Base-by-base conservation (phyloP, 2,113 vertebrate species). In the Dolichotis patagonum region DNA sequence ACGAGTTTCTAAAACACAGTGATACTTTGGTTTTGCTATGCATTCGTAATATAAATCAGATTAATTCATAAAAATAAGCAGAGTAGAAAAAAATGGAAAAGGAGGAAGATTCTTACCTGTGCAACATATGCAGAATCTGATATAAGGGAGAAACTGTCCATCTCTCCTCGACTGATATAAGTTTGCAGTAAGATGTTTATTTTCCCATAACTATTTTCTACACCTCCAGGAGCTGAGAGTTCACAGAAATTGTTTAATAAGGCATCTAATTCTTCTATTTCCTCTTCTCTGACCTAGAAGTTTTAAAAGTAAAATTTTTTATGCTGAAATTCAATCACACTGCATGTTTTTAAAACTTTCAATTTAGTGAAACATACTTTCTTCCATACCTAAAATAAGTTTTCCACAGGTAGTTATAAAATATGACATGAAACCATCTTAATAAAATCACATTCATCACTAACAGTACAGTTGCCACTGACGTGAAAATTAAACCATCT, bases 181-280 rank as follows among this genome's bases (percentile, higher is more conserved):
- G 99, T 99, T 98, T 99, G 99, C 94, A 99, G 99, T 85, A 99
- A 98, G 88, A 99, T 99, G 98, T 99, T 99, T 98, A 99, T 99
- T 98, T 99, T 99, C 91, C 99, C 99, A 22, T 99, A 99, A 98
- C 99, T 98, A 94, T 99, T 99, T 98, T 99, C 99, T 97, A 99
- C 99, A 78, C 99, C 99, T 90, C 99, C 99, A 54, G 99, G 98
- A 54, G 99, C 99, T 30, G 99, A 99, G 77, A 99, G 98, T 98
- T 99, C 98, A 96, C 99, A 99, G 98, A 99, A 99, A 98, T 98
- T 98, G 85, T 94, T 98, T 98, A 99, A 97, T 98, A 99, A 98
- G 97, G 99, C 97, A 87, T 99, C 99, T 94, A 99, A 98, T 90
- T 99, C 99, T 94, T 99, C 99, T 98, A 99, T 97, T 98, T 99